phyloP scores from a whole-genome alignment of 64 coral and sea anemone genomes.

The Montipora efflorescens region DNA sequence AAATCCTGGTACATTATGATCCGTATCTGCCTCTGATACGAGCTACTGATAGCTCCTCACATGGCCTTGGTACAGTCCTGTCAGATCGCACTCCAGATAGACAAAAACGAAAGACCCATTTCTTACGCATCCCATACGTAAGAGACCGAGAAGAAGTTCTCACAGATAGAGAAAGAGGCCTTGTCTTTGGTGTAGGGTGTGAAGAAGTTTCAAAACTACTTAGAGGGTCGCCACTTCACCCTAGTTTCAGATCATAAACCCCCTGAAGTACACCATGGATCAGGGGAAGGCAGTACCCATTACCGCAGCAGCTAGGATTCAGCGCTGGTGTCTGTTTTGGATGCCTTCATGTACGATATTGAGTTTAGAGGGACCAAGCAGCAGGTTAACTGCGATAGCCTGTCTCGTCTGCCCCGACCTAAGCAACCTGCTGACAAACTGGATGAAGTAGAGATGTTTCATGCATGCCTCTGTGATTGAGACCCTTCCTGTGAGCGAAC shows the following conservation, averaged over 20 bases:
- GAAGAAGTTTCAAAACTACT: slow-evolving; percentile 61
- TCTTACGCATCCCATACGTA: no score
- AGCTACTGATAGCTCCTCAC: slow-evolving; percentile 26
- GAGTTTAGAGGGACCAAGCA: slow-evolving; percentile 33
- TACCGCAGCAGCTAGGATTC: slow-evolving; percentile 45
- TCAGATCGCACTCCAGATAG: slow-evolving; percentile 14
- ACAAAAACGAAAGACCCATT: background rate
- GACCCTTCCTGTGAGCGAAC: slow-evolving; percentile 44
- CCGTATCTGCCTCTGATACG: background rate
- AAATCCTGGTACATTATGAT: slow-evolving; percentile 14
- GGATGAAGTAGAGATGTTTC: slow-evolving; percentile 17
- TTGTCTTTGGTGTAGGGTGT: slow-evolving; percentile 37
- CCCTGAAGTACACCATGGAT: slow-evolving; percentile 72
- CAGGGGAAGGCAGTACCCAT: slow-evolving; percentile 53
- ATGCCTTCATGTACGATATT: slow-evolving; percentile 38
- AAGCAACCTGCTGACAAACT: background rate
- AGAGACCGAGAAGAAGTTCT: no score
- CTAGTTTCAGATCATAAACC: slow-evolving; percentile 59
- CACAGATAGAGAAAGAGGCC: slow-evolving; percentile 34
- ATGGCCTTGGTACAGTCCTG: slow-evolving; percentile 33
- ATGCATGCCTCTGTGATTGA: slow-evolving; percentile 31
- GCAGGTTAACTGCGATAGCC: slow-evolving; percentile 55
- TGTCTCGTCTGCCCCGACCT: slow-evolving; percentile 9
- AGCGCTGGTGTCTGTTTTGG: slow-evolving; percentile 65
- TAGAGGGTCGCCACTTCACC: slow-evolving; percentile 46